phyloP scores from a whole-genome alignment of 1,140 invertebrate genomes.

The Metaphire vulgaris region DNA sequence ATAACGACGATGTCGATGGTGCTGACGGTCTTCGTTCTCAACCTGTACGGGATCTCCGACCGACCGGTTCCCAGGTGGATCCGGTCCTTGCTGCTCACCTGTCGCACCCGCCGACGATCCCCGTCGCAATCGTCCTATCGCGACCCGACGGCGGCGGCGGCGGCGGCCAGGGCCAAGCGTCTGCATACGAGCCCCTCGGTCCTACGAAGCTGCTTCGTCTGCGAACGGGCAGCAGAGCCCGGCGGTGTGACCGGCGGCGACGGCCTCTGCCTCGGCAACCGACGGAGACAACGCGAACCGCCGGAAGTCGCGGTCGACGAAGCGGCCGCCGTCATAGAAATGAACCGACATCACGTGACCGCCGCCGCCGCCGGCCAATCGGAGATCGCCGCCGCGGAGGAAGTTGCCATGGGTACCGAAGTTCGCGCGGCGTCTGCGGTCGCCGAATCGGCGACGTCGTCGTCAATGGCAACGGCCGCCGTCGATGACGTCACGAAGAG shows the following conservation, averaged over 20 bases:
- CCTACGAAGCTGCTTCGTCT: too few relatives aligned
- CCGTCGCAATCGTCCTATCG: background rate
- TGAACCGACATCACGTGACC: background rate
- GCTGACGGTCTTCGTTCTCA: slow-evolving; percentile 29
- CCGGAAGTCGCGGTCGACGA: background rate
- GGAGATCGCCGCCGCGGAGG: background rate
- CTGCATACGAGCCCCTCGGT: background rate
- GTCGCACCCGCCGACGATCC: slow-evolving; percentile 21
- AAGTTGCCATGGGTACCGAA: background rate
- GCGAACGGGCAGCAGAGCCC: too few relatives aligned
- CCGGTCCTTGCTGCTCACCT: slow-evolving; percentile 18
- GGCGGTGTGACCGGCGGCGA: background rate
- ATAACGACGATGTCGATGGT: slow-evolving; percentile 32
- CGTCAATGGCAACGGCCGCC: background rate
- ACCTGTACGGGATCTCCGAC: slow-evolving; percentile 28
- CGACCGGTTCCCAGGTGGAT: slow-evolving; percentile 29
- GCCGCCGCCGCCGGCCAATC: background rate
- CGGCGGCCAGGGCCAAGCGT: too few relatives aligned
- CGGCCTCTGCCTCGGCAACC: background rate
- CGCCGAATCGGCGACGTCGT: background rate
- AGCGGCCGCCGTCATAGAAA: background rate
- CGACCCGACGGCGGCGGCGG: background rate
- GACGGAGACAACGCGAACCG: background rate
- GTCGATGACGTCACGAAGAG: background rate
- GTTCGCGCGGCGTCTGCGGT: background rate